A percentile compares a stretch with the other conserved stretches of the same genome.
phyloP scores from a whole-genome alignment of 1,140 invertebrate species.

The Drosophila burlai region DNA sequence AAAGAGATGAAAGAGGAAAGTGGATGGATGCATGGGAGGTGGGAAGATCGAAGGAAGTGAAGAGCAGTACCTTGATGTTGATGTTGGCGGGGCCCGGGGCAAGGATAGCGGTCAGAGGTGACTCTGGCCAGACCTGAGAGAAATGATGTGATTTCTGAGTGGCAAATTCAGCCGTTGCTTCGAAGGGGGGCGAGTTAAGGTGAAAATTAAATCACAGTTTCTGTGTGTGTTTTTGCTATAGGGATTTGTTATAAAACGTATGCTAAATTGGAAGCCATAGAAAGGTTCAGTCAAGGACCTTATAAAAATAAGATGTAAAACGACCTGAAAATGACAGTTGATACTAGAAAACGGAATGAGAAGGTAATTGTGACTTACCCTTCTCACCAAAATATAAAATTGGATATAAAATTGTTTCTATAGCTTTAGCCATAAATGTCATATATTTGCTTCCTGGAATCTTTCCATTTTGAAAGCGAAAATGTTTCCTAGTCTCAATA shows the following conservation, averaged over 20 bases:
- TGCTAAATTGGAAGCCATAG: neutral
- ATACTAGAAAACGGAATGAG: no score
- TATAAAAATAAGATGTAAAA: neutral
- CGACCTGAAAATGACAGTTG: no score
- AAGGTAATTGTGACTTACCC: no score
- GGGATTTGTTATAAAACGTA: neutral
- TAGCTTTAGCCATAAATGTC: neutral
- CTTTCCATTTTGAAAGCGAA: no score
- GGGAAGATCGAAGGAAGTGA: conserved; percentile 1
- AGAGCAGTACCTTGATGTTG: conserved; percentile 27
- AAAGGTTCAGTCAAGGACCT: neutral
- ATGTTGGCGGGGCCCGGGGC: conserved; percentile 1
- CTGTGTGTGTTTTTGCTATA: neutral
- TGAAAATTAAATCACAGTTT: conserved; percentile 41
- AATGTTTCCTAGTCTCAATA: neutral
- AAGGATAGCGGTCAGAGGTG: conserved; percentile 25
- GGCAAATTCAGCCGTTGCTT: conserved; percentile 18
- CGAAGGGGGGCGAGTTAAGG: conserved; percentile 11
- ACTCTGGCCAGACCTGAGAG: conserved; percentile 18
- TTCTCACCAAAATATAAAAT: no score
- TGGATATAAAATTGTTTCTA: neutral
- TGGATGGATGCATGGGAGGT: neutral
- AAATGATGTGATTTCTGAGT: conserved; percentile 47
- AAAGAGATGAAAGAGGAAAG: conserved; percentile 42
- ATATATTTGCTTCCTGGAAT: neutral